These are phyloP conservation scores for Hippasteria phrygiana DNA, from an alignment of 53 echinoderm and acorn worm species.

Conservation along the genomic window DNA sequence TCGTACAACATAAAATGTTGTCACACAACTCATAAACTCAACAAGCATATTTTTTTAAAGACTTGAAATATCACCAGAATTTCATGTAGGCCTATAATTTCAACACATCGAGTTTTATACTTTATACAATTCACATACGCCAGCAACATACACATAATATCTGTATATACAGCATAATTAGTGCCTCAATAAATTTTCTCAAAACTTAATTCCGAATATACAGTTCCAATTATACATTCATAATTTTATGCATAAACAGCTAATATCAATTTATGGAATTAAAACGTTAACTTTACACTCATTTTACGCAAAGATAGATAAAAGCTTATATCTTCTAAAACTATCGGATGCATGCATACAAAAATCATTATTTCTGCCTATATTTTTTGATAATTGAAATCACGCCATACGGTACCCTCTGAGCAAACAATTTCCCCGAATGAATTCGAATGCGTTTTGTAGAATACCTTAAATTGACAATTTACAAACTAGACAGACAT, in stretches of 20 bases:
- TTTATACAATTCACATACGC: too few species aligned
- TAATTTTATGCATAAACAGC: slow-evolving; percentile 27
- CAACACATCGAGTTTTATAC: too few species aligned
- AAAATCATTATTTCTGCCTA: neutral
- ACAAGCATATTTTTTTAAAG: neutral
- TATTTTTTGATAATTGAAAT: too few species aligned
- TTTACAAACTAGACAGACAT: too few species aligned
- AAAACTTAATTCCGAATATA: slow-evolving; percentile 30
- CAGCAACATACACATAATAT: neutral
- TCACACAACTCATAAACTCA: neutral
- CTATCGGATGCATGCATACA: neutral
- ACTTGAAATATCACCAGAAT: neutral
- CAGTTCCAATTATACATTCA: slow-evolving; percentile 54
- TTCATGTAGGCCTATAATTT: too few species aligned
- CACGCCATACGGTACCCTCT: too few species aligned
- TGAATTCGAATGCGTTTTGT: too few species aligned
- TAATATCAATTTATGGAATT: slow-evolving; percentile 28
- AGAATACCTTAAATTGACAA: too few species aligned
- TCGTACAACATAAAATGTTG: neutral
- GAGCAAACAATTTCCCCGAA: too few species aligned
- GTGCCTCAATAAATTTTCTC: slow-evolving; percentile 29
- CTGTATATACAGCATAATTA: slow-evolving; percentile 35
- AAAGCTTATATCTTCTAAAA: too few species aligned
- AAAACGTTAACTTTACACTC: neutral
- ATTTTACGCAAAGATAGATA: neutral